A percentile compares a stretch with the other conserved stretches of the same genome.
phyloP scores from a whole-genome alignment of 2,113 vertebrate species.

The Zosterops lateralis region DNA sequence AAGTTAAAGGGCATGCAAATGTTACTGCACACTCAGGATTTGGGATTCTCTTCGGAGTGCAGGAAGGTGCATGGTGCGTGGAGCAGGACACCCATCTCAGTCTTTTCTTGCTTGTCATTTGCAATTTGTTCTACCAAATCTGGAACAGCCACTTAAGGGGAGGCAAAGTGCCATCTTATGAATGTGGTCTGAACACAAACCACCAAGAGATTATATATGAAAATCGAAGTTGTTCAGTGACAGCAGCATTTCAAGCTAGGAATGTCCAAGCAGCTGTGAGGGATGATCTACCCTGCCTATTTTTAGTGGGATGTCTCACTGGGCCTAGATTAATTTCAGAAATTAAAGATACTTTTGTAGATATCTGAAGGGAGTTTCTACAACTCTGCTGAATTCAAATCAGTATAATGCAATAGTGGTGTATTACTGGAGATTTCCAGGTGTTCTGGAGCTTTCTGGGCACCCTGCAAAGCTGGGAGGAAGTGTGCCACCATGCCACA shows the following conservation, averaged over 20 bases:
- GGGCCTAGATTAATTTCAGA: background rate
- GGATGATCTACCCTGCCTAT: constrained; percentile 4
- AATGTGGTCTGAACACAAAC: background rate
- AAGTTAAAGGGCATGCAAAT: background rate
- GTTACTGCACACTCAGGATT: background rate
- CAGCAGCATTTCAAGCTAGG: background rate
- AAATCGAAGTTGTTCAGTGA: constrained; percentile 13
- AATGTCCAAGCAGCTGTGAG: constrained; percentile 33
- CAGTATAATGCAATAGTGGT: background rate
- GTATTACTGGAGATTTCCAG: background rate
- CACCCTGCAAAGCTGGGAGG: background rate
- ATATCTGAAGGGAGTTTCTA: background rate
- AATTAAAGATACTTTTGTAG: background rate
- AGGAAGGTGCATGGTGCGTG: background rate
- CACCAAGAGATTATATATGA: background rate
- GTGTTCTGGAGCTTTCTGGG: fast-evolving
- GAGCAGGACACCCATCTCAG: background rate
- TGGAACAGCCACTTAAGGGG: background rate
- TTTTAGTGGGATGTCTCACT: constrained; percentile 44
- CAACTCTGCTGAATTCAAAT: background rate
- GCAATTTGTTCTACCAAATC: background rate
- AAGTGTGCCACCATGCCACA: background rate
- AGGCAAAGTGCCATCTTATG: background rate
- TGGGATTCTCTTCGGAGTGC: fast-evolving
- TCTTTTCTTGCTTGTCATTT: background rate